These are phyloP conservation scores for Dendropsophus ebraccatus DNA, from an alignment of 2,113 vertebrate species.

Conservation along the genomic window DNA sequence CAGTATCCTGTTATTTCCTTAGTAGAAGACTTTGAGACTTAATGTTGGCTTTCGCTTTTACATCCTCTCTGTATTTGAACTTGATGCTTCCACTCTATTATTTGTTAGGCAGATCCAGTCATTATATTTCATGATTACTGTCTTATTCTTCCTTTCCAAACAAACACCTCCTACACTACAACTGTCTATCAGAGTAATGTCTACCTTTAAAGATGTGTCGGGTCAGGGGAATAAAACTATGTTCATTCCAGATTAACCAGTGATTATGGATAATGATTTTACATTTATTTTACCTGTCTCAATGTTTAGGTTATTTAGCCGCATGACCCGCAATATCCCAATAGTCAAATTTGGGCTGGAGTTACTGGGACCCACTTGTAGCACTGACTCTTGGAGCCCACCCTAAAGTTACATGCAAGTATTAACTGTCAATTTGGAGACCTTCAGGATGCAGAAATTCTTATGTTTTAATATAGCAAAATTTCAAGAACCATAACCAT, in stretches of 20 bases:
- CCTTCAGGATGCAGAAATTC: no score
- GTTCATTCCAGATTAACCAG: neutral
- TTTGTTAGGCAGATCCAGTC: neutral
- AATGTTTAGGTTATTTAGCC: no score
- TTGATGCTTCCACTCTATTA: neutral
- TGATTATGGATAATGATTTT: neutral
- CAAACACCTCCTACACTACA: neutral
- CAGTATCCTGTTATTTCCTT: conserved; percentile 6
- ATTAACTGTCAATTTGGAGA: no score
- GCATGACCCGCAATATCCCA: no score
- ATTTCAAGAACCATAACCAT: no score
- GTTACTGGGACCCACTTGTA: no score
- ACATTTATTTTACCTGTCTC: neutral
- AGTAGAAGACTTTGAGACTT: neutral
- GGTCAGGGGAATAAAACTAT: neutral
- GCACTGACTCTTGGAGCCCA: no score
- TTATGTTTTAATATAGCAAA: no score
- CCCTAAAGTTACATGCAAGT: no score
- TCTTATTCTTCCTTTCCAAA: neutral
- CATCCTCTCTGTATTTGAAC: conserved; percentile 3
- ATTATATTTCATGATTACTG: neutral
- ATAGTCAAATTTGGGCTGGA: no score
- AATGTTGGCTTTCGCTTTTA: conserved; percentile 13
- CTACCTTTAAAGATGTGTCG: neutral
- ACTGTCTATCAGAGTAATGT: neutral